phyloP scores from a whole-genome alignment of 2,113 vertebrate species.

The Osmerus mordax region DNA sequence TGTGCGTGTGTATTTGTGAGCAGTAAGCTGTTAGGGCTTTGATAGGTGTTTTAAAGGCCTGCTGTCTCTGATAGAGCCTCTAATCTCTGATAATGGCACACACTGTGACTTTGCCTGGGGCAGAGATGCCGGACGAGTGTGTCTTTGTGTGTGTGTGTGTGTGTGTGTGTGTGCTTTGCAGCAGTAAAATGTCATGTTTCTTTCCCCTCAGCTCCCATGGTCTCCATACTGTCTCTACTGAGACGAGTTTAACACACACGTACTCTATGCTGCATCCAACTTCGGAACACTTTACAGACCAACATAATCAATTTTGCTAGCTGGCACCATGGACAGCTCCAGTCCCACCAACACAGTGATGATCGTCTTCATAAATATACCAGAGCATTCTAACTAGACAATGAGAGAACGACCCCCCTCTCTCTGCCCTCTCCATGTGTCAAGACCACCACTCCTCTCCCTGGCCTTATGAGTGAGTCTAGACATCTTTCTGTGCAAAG shows the following conservation, averaged over 20 bases:
- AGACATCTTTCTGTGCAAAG: not conserved
- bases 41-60: constrained; percentile 28
- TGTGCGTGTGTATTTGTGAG: not conserved
- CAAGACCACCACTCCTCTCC: not conserved
- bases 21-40: not conserved
- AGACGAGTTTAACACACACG: too few species aligned
- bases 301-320: too few species aligned
- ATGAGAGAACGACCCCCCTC: not conserved
- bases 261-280: too few species aligned
- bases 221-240: too few species aligned
- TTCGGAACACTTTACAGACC: too few species aligned
- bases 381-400: too few species aligned
- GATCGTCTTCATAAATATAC: too few species aligned
- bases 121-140: constrained; percentile 1
- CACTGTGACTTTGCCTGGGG: constrained; percentile 35
- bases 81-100: constrained; percentile 41
- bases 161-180: not conserved
- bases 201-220: too few species aligned
- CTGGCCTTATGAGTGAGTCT: not conserved
- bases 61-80: constrained; percentile 34
- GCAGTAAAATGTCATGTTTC: too few species aligned
- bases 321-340: not conserved
- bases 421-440: not conserved
- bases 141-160: not conserved
- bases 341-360: too few species aligned